A percentile compares a stretch with the other conserved stretches of the same genome.
These are phyloP conservation scores for Macrophya annulata DNA, from an alignment of 2,888 invertebrate species.

Conservation along the genomic window DNA sequence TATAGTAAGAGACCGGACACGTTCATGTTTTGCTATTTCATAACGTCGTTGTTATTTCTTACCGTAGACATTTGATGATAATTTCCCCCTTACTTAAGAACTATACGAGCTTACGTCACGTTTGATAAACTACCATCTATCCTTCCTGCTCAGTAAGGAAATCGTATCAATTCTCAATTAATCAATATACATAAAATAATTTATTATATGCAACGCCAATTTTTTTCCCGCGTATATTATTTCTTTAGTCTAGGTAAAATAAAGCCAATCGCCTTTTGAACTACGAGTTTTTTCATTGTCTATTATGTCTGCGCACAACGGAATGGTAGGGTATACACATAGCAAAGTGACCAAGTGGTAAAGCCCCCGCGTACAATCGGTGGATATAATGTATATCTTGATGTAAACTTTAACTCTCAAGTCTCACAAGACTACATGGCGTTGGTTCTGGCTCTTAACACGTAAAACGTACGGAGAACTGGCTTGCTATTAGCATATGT, in stretches of 20 bases:
- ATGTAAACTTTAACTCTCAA: conserved; percentile 39
- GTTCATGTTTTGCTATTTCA: conserved; percentile 61
- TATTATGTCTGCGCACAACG: neutral
- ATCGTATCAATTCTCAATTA: neutral
- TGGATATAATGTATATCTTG: conserved; percentile 42
- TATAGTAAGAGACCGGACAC: conserved; percentile 21
- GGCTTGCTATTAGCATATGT: conserved; percentile 26
- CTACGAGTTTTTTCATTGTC: neutral
- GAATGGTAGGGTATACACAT: neutral
- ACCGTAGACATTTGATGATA: conserved; percentile 39
- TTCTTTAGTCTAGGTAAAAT: neutral
- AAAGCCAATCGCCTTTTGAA: neutral
- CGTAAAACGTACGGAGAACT: conserved; percentile 24
- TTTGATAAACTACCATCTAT: conserved; percentile 20
- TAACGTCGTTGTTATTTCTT: conserved; percentile 62
- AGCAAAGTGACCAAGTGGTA: conserved; percentile 27
- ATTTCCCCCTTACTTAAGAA: conserved; percentile 17
- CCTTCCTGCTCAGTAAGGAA: neutral
- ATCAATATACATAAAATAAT: conserved; percentile 16
- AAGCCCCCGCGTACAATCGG: conserved; percentile 29
- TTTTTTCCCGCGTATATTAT: no score
- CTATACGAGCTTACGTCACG: neutral
- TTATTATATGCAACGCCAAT: no score
- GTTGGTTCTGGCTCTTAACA: conserved; percentile 35
- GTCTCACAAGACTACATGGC: conserved; percentile 24